phyloP scores from a whole-genome alignment of 2,113 vertebrate species.

The Gavialis gangeticus region DNA sequence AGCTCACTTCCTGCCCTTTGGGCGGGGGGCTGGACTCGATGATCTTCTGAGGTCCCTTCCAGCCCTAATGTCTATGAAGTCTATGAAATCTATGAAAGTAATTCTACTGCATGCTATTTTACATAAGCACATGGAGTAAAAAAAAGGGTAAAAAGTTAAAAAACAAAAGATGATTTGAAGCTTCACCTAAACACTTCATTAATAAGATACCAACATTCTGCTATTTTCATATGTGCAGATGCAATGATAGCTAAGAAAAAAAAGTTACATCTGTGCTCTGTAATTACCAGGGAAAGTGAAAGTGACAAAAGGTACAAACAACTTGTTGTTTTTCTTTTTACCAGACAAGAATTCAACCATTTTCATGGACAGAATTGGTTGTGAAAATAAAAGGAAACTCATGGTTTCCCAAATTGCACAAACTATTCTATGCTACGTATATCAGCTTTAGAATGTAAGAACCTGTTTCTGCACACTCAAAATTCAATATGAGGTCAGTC shows the following conservation, averaged over 20 bases:
- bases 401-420: neutral
- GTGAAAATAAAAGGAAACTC: neutral
- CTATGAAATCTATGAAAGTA: neutral
- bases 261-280: neutral
- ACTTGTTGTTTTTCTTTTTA: neutral
- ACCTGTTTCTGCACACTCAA: neutral
- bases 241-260: neutral
- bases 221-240: neutral
- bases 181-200: neutral
- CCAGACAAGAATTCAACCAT: neutral
- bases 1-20: too few species aligned
- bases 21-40: too few species aligned
- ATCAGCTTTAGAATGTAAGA: neutral
- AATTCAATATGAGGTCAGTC: neutral
- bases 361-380: neutral
- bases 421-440: neutral
- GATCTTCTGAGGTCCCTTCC: too few species aligned
- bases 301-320: neutral
- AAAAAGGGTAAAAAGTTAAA: neutral
- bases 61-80: too few species aligned
- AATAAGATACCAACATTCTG: neutral
- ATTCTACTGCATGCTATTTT: neutral
- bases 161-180: neutral
- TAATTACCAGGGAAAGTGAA: neutral
- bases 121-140: neutral